Conservation (phyloP, 2,888 invertebrate species). For the Danaus chrysippus region DNA sequence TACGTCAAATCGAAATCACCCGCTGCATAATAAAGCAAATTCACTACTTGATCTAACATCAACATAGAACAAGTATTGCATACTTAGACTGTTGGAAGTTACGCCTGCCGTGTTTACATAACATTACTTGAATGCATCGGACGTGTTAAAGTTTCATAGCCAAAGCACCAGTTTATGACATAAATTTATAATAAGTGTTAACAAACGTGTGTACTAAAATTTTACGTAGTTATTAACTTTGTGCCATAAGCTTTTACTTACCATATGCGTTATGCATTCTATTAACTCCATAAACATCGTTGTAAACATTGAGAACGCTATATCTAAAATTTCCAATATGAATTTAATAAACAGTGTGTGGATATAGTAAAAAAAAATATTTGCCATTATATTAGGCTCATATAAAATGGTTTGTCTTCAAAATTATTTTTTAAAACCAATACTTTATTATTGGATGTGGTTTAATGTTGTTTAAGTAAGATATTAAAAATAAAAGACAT, state of each 20-base stretch:
- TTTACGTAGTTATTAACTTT: too few species aligned
- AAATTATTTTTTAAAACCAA: too few species aligned
- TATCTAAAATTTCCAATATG: slow-evolving; percentile 39
- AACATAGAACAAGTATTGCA: background rate
- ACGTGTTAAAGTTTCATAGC: slow-evolving; percentile 2
- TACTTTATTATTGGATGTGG: too few species aligned
- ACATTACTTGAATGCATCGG: background rate
- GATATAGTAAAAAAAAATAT: too few species aligned
- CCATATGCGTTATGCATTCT: slow-evolving; percentile 40
- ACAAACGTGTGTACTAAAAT: too few species aligned
- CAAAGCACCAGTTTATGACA: background rate
- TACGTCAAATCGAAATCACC: background rate
- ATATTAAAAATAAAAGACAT: too few species aligned
- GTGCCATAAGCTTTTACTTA: too few species aligned
- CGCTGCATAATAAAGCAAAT: background rate
- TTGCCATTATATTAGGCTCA: too few species aligned
- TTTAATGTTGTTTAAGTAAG: too few species aligned
- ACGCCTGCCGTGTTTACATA: background rate
- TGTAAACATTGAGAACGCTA: slow-evolving; percentile 71
- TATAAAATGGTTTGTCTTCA: too few species aligned
- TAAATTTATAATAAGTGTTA: too few species aligned
- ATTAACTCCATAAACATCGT: slow-evolving; percentile 63
- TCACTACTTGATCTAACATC: background rate
- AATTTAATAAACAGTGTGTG: slow-evolving; percentile 9
- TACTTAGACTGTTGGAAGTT: slow-evolving; percentile 1